These are phyloP conservation scores for Boloria euphrosyne DNA, from an alignment of 2,888 invertebrate species.

Conservation along the genomic window DNA sequence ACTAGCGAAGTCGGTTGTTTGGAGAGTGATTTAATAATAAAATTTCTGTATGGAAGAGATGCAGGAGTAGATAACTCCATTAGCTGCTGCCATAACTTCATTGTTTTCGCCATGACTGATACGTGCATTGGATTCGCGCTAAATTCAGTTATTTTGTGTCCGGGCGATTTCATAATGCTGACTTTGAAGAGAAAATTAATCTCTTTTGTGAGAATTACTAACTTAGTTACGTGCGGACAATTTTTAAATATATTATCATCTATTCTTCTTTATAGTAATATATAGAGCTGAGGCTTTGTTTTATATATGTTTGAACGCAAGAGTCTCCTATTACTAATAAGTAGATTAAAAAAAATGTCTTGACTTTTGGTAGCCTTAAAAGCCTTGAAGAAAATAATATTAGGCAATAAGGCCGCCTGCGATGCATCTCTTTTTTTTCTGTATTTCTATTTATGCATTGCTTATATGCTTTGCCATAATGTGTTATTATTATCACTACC, in stretches of 20 bases:
- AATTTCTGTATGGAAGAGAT: constrained; percentile 39
- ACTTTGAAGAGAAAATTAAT: constrained; percentile 27
- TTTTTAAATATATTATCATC: constrained; percentile 7
- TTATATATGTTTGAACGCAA: too few species aligned
- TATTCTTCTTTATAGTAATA: too few species aligned
- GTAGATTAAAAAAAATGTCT: too few species aligned
- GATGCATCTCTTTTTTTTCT: too few species aligned
- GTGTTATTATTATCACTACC: too few species aligned
- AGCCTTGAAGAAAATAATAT: too few species aligned
- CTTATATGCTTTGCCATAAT: too few species aligned
- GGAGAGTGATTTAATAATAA: constrained; percentile 29
- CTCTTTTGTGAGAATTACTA: constrained; percentile 12
- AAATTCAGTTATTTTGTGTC: constrained; percentile 43
- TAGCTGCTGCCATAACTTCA: constrained; percentile 47
- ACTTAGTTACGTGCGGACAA: constrained; percentile 5
- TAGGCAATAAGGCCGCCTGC: too few species aligned
- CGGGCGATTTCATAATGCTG: constrained; percentile 29
- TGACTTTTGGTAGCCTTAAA: too few species aligned
- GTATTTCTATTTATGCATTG: too few species aligned
- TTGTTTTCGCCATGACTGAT: constrained; percentile 49
- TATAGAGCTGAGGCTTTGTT: too few species aligned
- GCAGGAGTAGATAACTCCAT: constrained; percentile 44
- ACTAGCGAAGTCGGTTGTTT: constrained; percentile 22
- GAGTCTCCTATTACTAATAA: too few species aligned
- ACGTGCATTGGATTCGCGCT: constrained; percentile 44